phyloP scores from a whole-genome alignment of 2,797 vertebrate genomes.

The Schizopygopsis malacanthus region DNA sequence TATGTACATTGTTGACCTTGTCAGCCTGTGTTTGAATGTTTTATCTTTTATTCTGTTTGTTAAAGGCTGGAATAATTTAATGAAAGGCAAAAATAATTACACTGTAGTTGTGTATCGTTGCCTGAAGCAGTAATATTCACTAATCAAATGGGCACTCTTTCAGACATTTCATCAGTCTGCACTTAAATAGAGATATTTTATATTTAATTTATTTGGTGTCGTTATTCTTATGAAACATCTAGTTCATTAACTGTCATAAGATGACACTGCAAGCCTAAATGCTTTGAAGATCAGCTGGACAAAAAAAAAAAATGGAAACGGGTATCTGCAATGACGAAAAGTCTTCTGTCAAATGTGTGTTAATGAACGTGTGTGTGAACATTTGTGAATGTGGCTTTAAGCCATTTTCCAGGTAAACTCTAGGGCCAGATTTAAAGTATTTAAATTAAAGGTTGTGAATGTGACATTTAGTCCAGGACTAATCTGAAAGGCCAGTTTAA shows the following conservation, averaged over 20 bases:
- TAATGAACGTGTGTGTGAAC: background rate
- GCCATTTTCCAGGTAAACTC: background rate
- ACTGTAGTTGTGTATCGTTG: background rate
- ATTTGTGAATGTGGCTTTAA: slow-evolving; percentile 6
- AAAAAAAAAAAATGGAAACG: background rate
- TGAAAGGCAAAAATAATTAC: background rate
- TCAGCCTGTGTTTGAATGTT: background rate
- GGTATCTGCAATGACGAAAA: background rate
- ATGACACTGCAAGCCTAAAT: background rate
- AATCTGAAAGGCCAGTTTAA: background rate
- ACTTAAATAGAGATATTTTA: too few species aligned
- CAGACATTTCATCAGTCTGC: background rate
- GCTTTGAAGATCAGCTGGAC: background rate
- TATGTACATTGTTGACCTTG: background rate
- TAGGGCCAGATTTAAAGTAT: background rate
- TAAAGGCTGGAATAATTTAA: background rate
- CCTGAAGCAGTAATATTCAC: background rate
- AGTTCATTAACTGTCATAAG: background rate
- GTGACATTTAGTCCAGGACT: background rate
- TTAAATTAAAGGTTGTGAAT: background rate
- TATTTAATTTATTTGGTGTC: background rate
- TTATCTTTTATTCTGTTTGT: background rate
- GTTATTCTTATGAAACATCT: background rate
- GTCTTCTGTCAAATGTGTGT: background rate
- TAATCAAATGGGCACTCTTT: background rate